Evolutionary conservation across 2,797 vertebrate species (phyloP), one percentile per base, ranked within the genome.

Genomic region (Labeo calbasu): DNA sequence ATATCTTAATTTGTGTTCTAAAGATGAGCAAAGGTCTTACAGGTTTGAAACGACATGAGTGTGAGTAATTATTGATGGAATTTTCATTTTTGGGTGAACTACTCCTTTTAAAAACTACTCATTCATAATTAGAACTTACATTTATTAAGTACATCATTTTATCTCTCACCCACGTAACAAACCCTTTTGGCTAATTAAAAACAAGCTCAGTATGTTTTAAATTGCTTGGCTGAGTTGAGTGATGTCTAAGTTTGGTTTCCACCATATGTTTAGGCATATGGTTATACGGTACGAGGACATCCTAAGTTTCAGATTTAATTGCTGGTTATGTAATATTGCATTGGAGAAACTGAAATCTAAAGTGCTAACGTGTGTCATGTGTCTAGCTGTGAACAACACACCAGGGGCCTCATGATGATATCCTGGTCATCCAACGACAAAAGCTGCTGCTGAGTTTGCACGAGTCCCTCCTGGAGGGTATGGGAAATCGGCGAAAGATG

Each of bases 341-440:
- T 57, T 21, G 23, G 32, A 25, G 46, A 79, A 83, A 55, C 23
- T 32, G 23, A 69, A 73, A 43, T 68, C 46, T 66, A 57, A 70
- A 83, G 59, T 66, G 5, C 2, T n/a, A 23, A 57, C 51, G 61
- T 46, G 23, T 61, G 46, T 63, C 57, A 73, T 71, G n/a, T 79
- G 68, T 79, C 40, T 79, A n/a, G 48, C 40, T 77, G 36, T 76
- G 25, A 77, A 21, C 8, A 77, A 65, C 90, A 92, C 88, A 96
- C 95, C 95, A 91, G 82, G 0, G 93, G 94, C 57, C 94, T 92
- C 0, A 95, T 36, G 4, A 82, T 86, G 82, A 96, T 94, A 80
- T 94, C 12, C 0, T 89, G 85, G 28, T 85, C 65, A 0, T 84
- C 83, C 86, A 94, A 94, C 46, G 94, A 88, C 92, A 93, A 88